Evolutionary conservation across 2,113 vertebrate genomes (phyloP).

Genomic region (Stegostoma tigrinum): DNA sequence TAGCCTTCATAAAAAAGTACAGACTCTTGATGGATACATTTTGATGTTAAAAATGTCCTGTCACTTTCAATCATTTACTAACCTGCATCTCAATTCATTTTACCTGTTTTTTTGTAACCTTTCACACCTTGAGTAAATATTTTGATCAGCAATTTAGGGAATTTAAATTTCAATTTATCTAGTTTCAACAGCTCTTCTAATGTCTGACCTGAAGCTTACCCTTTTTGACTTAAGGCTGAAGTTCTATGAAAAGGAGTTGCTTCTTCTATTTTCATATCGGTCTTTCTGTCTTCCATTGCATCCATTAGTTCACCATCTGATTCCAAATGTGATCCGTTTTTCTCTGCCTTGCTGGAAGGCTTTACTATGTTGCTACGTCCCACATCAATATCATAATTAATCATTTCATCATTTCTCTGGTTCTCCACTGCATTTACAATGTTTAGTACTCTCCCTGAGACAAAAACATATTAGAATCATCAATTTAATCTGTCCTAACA

Average conservation of each 20-base stretch:
- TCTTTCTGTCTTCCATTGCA: slow-evolving; percentile 39
- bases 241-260: background rate
- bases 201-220: background rate
- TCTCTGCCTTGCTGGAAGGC: slow-evolving; percentile 48
- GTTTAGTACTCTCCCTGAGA: slow-evolving; percentile 7
- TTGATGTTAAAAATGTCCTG: too few species aligned
- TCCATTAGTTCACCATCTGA: slow-evolving; percentile 47
- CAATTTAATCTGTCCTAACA: background rate
- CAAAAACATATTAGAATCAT: background rate
- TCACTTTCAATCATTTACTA: background rate
- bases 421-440: background rate
- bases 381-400: slow-evolving; percentile 37
- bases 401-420: background rate
- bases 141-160: background rate
- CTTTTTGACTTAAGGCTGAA: background rate
- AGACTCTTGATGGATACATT: too few species aligned
- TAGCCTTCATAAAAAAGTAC: too few species aligned
- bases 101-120: background rate
- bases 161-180: background rate
- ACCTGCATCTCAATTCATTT: background rate
- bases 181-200: background rate
- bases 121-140: background rate
- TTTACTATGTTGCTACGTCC: slow-evolving; percentile 39
- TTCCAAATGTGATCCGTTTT: slow-evolving; percentile 50
- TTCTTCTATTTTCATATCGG: slow-evolving; percentile 37